Evolutionary conservation across 2,113 vertebrate genomes (phyloP).

Genomic region (Pelecanus crispus): DNA sequence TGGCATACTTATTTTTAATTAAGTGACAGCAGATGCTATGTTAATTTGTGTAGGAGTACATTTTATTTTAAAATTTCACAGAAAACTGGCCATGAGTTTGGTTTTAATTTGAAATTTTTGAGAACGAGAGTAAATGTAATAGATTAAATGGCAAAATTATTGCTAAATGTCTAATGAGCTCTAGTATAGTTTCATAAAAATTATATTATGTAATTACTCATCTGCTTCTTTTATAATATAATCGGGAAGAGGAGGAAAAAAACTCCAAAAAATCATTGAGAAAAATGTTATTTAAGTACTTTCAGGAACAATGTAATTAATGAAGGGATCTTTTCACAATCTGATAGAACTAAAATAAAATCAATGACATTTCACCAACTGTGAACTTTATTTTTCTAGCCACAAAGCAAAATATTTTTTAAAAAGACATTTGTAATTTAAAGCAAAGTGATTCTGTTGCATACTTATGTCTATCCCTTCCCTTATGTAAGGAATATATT

Average conservation of each 20-base stretch:
- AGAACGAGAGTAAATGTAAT: neutral
- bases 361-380: neutral
- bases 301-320: neutral
- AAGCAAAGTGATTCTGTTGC: neutral
- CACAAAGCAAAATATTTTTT: neutral
- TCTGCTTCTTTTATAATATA: neutral
- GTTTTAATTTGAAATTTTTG: neutral
- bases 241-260: neutral
- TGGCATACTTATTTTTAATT: neutral
- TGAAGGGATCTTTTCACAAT: neutral
- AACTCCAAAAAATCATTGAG: neutral
- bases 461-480: neutral
- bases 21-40: neutral
- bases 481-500: neutral
- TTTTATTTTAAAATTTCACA: slow-evolving; percentile 2
- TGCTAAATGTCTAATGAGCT: neutral
- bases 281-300: neutral
- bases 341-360: neutral
- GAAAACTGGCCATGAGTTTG: neutral
- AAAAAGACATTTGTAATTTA: neutral
- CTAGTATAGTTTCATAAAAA: neutral
- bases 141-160: neutral
- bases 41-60: neutral
- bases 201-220: neutral
- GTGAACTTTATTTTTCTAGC: neutral